Base-by-base conservation (phyloP, 2,888 invertebrate genomes). In the Erebia palarica region DNA sequence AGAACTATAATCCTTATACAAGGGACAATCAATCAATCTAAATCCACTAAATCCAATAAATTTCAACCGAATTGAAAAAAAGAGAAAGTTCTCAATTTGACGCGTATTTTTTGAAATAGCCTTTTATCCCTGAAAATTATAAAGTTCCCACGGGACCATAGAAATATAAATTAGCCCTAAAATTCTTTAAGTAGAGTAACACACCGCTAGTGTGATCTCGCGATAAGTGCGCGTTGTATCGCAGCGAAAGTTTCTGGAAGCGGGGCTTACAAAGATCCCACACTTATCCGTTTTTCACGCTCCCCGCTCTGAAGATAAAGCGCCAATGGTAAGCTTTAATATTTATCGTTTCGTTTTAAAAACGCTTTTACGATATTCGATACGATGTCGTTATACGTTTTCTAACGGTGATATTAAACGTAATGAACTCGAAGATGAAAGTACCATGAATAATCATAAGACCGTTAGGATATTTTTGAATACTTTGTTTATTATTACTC, bases 281-380 rank as follows among this genome's bases (percentile, higher is more conserved):
- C 84, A 83, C 84, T 87, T 89, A 88, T 89, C 89, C 88, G 86
- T 86, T 90, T 88, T 87, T 86, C 86, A 87, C 86, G 85, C 85
- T 80, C 81, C 78, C 81, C 84, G 82, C 84, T 14, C 80, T 78
- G 80, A 85, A 84, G 89, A 90, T 89, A 90, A 89, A 85, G 84
- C 82, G 79, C 76, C 82, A 80, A 78, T 82, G 82, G 86, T 86
- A 87, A 86, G 88, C 87, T 86, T 88, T 88, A 85, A 88, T 89
- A 89, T 89, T 90, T 90, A 89, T 88, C 83, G 86, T 73, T 73
- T 71, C 69, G 68, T 73, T 65, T 75, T 67, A 61, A 57, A 68
- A 51, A 60, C 60, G 42, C 5, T 11, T 63, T 21, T 7, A 49
- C 47, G 11, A 14, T 14, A 49, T 63, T 7, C 63, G 49, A 63